Evolutionary conservation across 2,113 vertebrate genomes (phyloP).

Genomic region (Anser brachyrhynchus): DNA sequence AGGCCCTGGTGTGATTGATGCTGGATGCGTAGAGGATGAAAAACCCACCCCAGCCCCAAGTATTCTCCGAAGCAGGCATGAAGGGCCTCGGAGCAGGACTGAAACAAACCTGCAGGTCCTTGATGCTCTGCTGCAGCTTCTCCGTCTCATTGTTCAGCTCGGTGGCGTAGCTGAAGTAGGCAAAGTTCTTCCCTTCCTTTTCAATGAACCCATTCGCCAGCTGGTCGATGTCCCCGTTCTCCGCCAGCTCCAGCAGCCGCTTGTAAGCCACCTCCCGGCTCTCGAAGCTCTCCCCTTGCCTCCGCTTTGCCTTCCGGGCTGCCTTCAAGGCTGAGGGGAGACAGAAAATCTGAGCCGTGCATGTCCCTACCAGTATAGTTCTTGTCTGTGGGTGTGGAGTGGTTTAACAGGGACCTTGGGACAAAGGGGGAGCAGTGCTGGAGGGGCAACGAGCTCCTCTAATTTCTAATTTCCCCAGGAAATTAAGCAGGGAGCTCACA

Average conservation of each 20-base stretch:
- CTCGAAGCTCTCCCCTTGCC: slow-evolving; percentile 60
- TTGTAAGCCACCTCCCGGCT: slow-evolving; percentile 60
- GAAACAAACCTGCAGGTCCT: slow-evolving; percentile 67
- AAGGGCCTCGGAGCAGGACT: neutral
- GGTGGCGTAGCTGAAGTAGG: slow-evolving; percentile 45
- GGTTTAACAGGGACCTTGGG: neutral
- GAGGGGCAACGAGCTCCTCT: neutral
- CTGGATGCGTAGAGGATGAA: neutral
- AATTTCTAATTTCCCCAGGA: neutral
- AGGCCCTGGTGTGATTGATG: neutral
- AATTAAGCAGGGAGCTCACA: neutral
- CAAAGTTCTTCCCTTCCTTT: slow-evolving; percentile 71
- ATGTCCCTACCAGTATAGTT: neutral
- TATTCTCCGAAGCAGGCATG: neutral
- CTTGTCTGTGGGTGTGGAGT: neutral
- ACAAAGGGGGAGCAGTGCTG: neutral
- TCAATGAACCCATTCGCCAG: slow-evolving; percentile 35
- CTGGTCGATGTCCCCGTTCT: neutral
- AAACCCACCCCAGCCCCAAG: neutral
- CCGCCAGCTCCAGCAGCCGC: slow-evolving; percentile 55
- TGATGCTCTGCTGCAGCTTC: slow-evolving; percentile 37
- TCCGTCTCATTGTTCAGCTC: slow-evolving; percentile 67
- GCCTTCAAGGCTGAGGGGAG: slow-evolving; percentile 37
- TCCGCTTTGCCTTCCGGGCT: neutral
- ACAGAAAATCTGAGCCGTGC: neutral